These are phyloP conservation scores for Andricus curvator DNA, from an alignment of 2,888 invertebrate genomes.

Conservation along the genomic window DNA sequence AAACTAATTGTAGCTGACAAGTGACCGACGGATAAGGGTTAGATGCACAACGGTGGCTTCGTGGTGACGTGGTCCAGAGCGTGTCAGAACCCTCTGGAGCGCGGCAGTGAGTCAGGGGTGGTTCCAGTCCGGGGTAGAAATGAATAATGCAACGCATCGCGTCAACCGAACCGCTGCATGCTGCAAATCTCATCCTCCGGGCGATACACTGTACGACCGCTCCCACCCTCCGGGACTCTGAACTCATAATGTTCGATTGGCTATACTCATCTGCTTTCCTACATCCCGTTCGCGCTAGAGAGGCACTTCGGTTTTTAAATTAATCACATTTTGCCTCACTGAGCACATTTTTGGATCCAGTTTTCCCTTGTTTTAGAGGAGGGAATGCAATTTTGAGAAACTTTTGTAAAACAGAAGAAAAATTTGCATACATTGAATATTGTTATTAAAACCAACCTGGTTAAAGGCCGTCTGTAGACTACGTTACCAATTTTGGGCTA, in stretches of 20 bases:
- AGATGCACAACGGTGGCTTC: conserved; percentile 60
- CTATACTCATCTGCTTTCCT: conserved; percentile 53
- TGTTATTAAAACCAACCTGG: too few species aligned
- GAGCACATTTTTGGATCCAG: background rate
- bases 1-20: conserved; percentile 67
- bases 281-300: background rate
- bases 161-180: conserved; percentile 68
- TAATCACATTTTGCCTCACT: background rate
- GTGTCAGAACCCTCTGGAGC: conserved; percentile 60
- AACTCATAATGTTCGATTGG: conserved; percentile 58
- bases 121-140: conserved; percentile 68
- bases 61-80: conserved; percentile 63
- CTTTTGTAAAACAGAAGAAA: background rate
- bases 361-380: background rate
- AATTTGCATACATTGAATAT: too few species aligned
- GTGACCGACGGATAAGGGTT: conserved; percentile 57
- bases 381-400: background rate
- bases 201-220: conserved; percentile 54
- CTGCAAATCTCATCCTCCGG: conserved; percentile 70
- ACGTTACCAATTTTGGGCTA: too few species aligned
- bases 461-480: too few species aligned
- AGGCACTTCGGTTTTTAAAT: background rate
- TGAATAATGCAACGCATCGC: conserved; percentile 75
- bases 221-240: conserved; percentile 43
- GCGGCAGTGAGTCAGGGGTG: conserved; percentile 60